Conservation (phyloP, 2,113 vertebrate species). For the Gymnocephalus cernua region DNA sequence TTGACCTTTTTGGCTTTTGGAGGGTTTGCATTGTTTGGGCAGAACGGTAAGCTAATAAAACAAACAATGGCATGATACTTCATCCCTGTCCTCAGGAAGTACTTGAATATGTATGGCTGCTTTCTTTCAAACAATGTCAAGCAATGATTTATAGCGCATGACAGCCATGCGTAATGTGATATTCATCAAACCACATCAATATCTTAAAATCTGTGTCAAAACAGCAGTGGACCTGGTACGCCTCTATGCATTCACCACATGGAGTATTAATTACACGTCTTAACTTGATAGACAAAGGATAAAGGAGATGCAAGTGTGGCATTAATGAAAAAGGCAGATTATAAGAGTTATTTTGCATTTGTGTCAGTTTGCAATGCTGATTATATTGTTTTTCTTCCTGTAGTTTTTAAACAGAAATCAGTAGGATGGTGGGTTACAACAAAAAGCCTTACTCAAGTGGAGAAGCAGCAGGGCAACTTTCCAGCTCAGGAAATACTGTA, state of each 20-base stretch:
- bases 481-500: slow-evolving; percentile 61
- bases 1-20: slow-evolving; percentile 33
- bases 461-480: slow-evolving; percentile 67
- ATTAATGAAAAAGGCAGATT: slow-evolving; percentile 35
- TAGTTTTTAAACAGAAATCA: slow-evolving; percentile 22
- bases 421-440: slow-evolving; percentile 8
- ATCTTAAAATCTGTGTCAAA: slow-evolving; percentile 63
- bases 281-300: slow-evolving; percentile 34
- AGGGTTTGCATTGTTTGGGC: slow-evolving; percentile 5
- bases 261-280: slow-evolving; percentile 62
- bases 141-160: slow-evolving; percentile 66
- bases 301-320: slow-evolving; percentile 25
- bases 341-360: slow-evolving; percentile 11
- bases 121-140: slow-evolving; percentile 66
- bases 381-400: neutral
- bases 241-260: slow-evolving; percentile 13
- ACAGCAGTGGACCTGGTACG: slow-evolving; percentile 41
- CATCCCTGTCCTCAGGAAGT: slow-evolving; percentile 19
- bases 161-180: slow-evolving; percentile 68
- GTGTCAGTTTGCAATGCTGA: neutral
- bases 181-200: slow-evolving; percentile 73
- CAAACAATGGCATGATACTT: slow-evolving; percentile 27
- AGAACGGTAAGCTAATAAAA: slow-evolving; percentile 27
- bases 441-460: slow-evolving; percentile 69
- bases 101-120: slow-evolving; percentile 61